Evolutionary conservation across 2,888 invertebrate species (phyloP), one percentile per base, ranked within the genome.

Genomic region (Autographa gamma): DNA sequence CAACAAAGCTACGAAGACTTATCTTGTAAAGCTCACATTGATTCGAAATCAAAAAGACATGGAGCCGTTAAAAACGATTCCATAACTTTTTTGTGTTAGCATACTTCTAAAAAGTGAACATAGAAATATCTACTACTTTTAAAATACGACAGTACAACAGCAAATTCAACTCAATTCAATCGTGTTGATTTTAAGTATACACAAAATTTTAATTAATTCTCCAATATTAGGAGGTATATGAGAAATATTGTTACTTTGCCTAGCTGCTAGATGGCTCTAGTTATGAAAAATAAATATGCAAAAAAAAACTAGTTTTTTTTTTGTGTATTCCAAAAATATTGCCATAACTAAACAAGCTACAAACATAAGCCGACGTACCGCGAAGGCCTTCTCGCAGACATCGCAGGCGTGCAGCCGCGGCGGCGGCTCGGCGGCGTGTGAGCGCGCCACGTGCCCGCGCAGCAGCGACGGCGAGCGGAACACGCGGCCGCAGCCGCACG

Each of bases 381-480:
- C 73, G 69, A 91, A 90, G 9, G 83, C 85, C 71, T 91, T 91
- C 9, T 85, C 83, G 73, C 90, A 90, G 19, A 71, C 61, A 0
- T 82, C 76, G 67, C 90, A 91, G 31, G 66, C 69, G 62, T 89
- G 86, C 4, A 77, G 77, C 31, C 83, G 65, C 16, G 85, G 84
- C 76, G 83, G 77, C 0, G 82, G 78, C 25, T 74, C 34, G 11
- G 61, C 5, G 56, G 61, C 67, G 13, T 82, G 84, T 65, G 82
- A 70, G 63, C 90, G 82, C 11, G 73, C 79, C 5, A 70, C 65
- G 81, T 91, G 91, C 52, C 74, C 78, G 13, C 83, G 78, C 54
- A 88, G 85, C 38, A 87, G 76, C 14, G 87, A 83, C 0, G 88
- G 88, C 67, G 89, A 84, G 64, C 91, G 85, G 87, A 91, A 91